These are phyloP conservation scores for Margaritifera margaritifera DNA, from an alignment of 2,888 invertebrate genomes.

Conservation along the genomic window DNA sequence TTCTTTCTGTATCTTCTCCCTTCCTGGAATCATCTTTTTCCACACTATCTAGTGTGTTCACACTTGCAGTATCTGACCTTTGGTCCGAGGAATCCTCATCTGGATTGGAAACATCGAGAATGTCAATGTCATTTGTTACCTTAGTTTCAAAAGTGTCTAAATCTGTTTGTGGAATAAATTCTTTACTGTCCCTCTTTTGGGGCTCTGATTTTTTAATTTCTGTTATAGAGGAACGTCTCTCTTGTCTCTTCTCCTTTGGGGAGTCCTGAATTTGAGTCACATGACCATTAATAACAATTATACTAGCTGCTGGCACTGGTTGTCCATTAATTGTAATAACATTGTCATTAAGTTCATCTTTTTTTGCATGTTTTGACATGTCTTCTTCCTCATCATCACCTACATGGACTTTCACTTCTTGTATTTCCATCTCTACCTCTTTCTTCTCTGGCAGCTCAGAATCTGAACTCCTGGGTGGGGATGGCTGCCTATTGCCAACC, in stretches of 20 bases:
- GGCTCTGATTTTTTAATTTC: slow-evolving; percentile 6
- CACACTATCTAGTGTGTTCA: slow-evolving; percentile 58
- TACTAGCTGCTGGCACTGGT: slow-evolving; percentile 48
- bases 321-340: slow-evolving; percentile 56
- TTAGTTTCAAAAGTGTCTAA: slow-evolving; percentile 63
- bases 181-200: slow-evolving; percentile 24
- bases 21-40: slow-evolving; percentile 48
- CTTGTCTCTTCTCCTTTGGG: slow-evolving; percentile 15
- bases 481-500: neutral
- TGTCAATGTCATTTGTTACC: slow-evolving; percentile 42
- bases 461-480: slow-evolving; percentile 5
- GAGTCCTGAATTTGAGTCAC: slow-evolving; percentile 42
- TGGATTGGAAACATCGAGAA: slow-evolving; percentile 52
- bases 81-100: slow-evolving; percentile 58
- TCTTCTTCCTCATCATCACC: slow-evolving; percentile 38
- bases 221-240: slow-evolving; percentile 21
- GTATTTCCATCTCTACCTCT: slow-evolving; percentile 45
- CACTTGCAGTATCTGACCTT: slow-evolving; percentile 59
- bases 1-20: slow-evolving; percentile 12
- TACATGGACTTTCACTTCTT: slow-evolving; percentile 56
- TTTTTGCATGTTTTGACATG: slow-evolving; percentile 22
- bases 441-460: neutral
- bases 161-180: slow-evolving; percentile 60
- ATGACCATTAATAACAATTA: slow-evolving; percentile 59
- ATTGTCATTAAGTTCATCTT: slow-evolving; percentile 27